Conservation (phyloP, 2,113 vertebrate species). For the Protobothrops mucrosquamatus region DNA sequence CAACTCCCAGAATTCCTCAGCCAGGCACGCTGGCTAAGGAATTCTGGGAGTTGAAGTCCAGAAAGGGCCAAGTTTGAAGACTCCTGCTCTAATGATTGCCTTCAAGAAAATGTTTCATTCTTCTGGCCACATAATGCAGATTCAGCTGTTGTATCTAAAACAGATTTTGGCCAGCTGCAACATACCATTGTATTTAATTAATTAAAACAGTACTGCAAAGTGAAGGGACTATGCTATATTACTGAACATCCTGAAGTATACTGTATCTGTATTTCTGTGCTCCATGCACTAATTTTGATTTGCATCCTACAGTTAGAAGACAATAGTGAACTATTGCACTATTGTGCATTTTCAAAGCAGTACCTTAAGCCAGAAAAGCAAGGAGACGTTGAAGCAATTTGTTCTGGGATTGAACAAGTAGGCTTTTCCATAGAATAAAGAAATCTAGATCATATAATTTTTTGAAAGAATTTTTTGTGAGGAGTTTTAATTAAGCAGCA, state of each 20-base stretch:
- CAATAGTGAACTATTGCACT: neutral
- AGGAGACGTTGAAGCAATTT: neutral
- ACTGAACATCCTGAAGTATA: neutral
- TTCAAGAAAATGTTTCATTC: neutral
- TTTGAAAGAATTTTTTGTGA: neutral
- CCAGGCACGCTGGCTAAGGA: too few relatives aligned
- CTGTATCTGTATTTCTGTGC: neutral
- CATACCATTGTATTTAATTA: neutral
- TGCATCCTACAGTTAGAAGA: neutral
- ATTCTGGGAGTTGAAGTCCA: too few relatives aligned
- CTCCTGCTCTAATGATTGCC: neutral
- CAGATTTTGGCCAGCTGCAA: neutral
- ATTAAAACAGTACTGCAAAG: slow-evolving; percentile 6
- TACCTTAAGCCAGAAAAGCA: neutral
- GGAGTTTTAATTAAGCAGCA: neutral
- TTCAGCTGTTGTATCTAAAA: neutral
- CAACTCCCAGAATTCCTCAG: too few relatives aligned
- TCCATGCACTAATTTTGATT: neutral
- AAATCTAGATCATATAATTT: neutral
- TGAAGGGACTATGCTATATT: neutral
- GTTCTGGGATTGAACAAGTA: neutral
- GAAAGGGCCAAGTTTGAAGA: too few relatives aligned
- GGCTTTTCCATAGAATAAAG: neutral
- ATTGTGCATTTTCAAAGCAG: neutral
- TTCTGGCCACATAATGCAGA: neutral